Conservation (phyloP, 1,140 invertebrate genomes). For the Caenorhabditis latens region DNA sequence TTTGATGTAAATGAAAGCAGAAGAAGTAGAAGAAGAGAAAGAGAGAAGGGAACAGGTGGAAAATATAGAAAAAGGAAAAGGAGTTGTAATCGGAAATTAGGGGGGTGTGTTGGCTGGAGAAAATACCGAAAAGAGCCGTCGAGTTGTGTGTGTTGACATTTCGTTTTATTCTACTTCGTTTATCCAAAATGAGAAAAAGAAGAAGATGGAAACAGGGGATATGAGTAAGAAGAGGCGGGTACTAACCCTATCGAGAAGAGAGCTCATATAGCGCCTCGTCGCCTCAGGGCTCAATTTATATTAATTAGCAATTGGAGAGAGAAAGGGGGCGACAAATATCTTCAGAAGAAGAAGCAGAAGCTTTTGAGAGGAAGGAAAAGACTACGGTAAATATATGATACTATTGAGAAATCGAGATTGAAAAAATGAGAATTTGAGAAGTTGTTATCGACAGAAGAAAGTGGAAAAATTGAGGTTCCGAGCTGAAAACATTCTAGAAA, state of each 20-base stretch:
- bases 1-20: background rate
- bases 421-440: background rate
- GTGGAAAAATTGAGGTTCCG: too few relatives aligned
- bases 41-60: background rate
- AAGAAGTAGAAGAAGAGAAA: background rate
- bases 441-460: background rate
- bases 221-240: background rate
- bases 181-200: conserved; percentile 24
- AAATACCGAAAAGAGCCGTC: background rate
- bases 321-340: background rate
- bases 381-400: conserved; percentile 43
- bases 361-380: background rate
- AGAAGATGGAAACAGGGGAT: background rate
- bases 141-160: conserved; percentile 1
- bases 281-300: conserved; percentile 52
- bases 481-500: too few relatives aligned
- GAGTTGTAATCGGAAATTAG: background rate
- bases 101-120: background rate
- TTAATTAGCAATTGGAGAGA: conserved; percentile 41
- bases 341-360: background rate
- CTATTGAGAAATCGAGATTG: background rate
- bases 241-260: background rate
- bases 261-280: conserved; percentile 14
- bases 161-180: conserved; percentile 10
- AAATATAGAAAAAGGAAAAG: background rate